Evolutionary conservation across 2,113 vertebrate species (phyloP).

Genomic region (Cacatua alba): DNA sequence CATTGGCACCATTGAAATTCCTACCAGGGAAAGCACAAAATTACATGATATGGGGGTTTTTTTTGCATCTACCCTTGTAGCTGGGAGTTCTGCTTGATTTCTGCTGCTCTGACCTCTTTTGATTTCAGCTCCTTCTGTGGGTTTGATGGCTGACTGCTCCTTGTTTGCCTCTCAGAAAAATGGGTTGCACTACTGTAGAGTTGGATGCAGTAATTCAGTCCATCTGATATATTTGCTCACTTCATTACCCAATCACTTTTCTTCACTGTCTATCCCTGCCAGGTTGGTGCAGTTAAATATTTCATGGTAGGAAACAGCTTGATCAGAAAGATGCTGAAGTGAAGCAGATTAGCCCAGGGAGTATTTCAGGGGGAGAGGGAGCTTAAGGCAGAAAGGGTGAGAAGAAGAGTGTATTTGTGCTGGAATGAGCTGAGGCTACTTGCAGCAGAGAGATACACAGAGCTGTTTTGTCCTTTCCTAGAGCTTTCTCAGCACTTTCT

Average conservation of each 20-base stretch:
- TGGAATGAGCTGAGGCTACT: not conserved
- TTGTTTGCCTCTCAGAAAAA: constrained; percentile 13
- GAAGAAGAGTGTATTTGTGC: not conserved
- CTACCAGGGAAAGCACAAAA: not conserved
- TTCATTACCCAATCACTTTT: not conserved
- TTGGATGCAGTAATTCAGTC: not conserved
- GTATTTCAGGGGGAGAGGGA: not conserved
- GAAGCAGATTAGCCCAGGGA: not conserved
- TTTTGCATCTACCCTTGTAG: not conserved
- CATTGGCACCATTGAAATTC: constrained; percentile 28
- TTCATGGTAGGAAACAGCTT: not conserved
- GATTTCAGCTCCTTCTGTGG: constrained; percentile 26
- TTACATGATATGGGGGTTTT: not conserved
- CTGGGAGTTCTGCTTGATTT: constrained; percentile 22
- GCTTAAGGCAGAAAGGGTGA: not conserved
- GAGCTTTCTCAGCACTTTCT: not conserved
- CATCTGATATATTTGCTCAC: not conserved
- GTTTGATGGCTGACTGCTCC: not conserved
- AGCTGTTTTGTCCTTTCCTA: not conserved
- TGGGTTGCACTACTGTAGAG: not conserved
- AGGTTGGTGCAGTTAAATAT: not conserved
- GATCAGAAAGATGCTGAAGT: not conserved
- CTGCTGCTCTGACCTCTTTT: constrained; percentile 50
- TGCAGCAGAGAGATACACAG: not conserved
- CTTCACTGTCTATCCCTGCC: not conserved